Evolutionary conservation across 2,113 vertebrate species (phyloP), one percentile per base, ranked within the genome.

Genomic region (Tragelaphus imberbis): DNA sequence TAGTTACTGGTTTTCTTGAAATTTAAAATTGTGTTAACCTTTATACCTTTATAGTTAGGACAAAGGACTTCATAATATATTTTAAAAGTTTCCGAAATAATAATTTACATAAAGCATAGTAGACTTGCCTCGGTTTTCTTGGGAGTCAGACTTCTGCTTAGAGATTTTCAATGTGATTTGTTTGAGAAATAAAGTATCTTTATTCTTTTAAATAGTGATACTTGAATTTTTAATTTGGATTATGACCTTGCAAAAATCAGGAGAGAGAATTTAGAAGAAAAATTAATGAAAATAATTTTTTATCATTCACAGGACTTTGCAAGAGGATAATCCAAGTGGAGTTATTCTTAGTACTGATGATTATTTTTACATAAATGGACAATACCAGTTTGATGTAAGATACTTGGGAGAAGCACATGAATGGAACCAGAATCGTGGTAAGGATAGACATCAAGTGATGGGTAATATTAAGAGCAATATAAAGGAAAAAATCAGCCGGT

Each of bases 361-460:
- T 97, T 99, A 99, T 98, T 99, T 99, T 98, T 98, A 59, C 95
- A 98, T 97, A 85, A 94, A 99, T 87, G 99, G 99, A 97, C 96
- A 98, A 28, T 99, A 99, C 98, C 97, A 97, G 65, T 99, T 98
- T 98, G 98, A 99, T 98, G 98, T 99, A 1, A 59, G 96, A 92
- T 98, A 97, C 75, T 98, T 99, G 95, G 99, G 98, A 94, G 99
- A 99, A 97, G 99, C 99, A 51, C 99, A 99, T 95, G 99, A 99
- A 28, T 99, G 99, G 99, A 99, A 99, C 98, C 99, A 99, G 94
- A 99, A 99, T 92, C 99, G 99, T 99, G 99, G 99, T 99, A 98
- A 98, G 99, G 94, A 92, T 63, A 89, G 84, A 88, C 23, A 44
- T 77, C 19, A 55, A 65, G 36, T 92, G 90, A 59, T 77, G 88